phyloP scores from a whole-genome alignment of 2,113 vertebrate genomes.

The Tragelaphus strepsiceros region DNA sequence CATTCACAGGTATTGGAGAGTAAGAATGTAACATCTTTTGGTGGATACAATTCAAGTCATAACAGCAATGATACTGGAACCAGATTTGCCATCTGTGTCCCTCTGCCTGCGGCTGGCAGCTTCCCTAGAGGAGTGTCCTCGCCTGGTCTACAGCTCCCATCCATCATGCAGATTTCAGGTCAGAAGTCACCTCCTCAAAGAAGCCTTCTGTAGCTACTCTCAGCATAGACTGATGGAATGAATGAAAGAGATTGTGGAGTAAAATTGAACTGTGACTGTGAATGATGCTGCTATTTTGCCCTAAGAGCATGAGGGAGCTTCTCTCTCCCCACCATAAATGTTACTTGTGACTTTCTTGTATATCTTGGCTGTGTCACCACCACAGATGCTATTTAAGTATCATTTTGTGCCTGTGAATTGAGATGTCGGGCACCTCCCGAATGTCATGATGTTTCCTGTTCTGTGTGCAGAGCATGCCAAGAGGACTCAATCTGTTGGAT shows the following conservation, averaged over 20 bases:
- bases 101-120: background rate
- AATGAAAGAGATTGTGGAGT: conserved; percentile 50
- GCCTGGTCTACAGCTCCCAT: background rate
- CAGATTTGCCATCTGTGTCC: background rate
- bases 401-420: conserved; percentile 66
- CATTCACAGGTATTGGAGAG: background rate
- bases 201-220: background rate
- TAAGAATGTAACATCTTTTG: background rate
- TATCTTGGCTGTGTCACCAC: conserved; percentile 51
- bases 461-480: conserved; percentile 41
- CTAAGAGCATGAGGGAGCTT: conserved; percentile 4
- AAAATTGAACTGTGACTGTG: conserved; percentile 46
- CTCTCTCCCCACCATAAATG: background rate
- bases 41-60: background rate
- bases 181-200: background rate
- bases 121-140: background rate
- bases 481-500: conserved; percentile 41
- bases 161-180: background rate
- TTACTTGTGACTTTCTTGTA: conserved; percentile 48
- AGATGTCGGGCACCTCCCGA: conserved; percentile 58
- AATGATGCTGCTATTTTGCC: conserved; percentile 33
- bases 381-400: conserved; percentile 69
- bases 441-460: conserved; percentile 65
- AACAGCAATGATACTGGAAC: background rate
- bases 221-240: conserved; percentile 26